phyloP scores from a whole-genome alignment of 2,888 invertebrate genomes.

The Cabera pusaria region DNA sequence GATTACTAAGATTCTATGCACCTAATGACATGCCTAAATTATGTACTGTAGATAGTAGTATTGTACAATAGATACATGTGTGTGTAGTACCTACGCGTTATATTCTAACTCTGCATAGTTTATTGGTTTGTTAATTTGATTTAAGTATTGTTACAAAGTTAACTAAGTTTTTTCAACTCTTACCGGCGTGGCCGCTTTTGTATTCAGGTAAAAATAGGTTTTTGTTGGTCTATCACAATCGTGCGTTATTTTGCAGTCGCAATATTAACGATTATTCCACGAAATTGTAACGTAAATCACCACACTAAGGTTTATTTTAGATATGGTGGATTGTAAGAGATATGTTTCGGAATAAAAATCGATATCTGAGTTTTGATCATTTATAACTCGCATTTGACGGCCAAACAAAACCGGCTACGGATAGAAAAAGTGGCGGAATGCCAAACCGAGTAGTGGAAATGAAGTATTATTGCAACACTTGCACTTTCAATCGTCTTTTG shows the following conservation, averaged over 20 bases:
- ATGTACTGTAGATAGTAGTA: no score
- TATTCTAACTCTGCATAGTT: no score
- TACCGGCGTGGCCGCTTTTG: conserved; percentile 39
- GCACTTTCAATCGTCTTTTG: conserved; percentile 74
- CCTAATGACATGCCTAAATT: no score
- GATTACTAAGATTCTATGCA: no score
- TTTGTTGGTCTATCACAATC: conserved; percentile 34
- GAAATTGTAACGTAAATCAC: no score
- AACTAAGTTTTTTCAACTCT: conserved; percentile 23
- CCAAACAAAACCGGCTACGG: conserved; percentile 62
- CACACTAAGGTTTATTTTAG: conserved; percentile 39
- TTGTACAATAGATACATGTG: no score
- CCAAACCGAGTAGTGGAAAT: conserved; percentile 65
- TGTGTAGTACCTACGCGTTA: no score
- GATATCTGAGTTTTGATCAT: conserved; percentile 79
- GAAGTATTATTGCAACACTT: conserved; percentile 81
- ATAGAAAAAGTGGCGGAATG: conserved; percentile 69
- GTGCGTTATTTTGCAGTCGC: conserved; percentile 10
- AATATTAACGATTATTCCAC: no score
- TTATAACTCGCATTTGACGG: conserved; percentile 77
- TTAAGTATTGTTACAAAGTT: conserved; percentile 2
- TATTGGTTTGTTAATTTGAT: no score
- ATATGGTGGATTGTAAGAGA: no score
- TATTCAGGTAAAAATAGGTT: conserved; percentile 62
- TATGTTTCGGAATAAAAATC: conserved; percentile 54